Percentiles rank a stretch among this genome's conserved stretches.
Evolutionary conservation across 2,888 invertebrate species (phyloP).

Genomic region (Trichopria drosophilae): DNA sequence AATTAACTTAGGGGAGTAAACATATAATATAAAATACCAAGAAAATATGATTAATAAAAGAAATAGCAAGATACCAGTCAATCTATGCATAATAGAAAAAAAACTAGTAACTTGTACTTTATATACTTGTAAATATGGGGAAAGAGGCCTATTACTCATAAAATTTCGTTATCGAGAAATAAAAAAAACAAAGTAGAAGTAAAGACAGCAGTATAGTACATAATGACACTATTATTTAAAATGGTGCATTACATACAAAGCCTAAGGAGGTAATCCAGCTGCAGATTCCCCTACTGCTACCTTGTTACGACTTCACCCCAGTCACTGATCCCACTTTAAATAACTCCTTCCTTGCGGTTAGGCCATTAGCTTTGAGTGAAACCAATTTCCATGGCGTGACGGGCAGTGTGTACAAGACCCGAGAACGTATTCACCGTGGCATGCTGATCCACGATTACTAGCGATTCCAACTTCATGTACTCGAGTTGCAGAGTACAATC

Average conservation of each 20-base stretch:
- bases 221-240: constrained; percentile 21
- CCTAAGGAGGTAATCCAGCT: constrained; percentile 48
- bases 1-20: constrained; percentile 19
- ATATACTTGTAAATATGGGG: constrained; percentile 20
- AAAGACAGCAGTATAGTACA: constrained; percentile 23
- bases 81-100: constrained; percentile 19
- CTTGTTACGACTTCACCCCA: constrained; percentile 54
- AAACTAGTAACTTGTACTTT: constrained; percentile 21
- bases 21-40: constrained; percentile 20
- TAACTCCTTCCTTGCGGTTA: constrained; percentile 31
- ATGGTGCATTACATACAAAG: constrained; percentile 18
- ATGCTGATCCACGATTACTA: constrained; percentile 51
- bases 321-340: constrained; percentile 38
- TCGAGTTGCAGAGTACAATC: constrained; percentile 46
- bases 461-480: constrained; percentile 50
- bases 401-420: constrained; percentile 52
- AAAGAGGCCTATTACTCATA: constrained; percentile 21
- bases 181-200: constrained; percentile 21
- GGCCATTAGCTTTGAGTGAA: constrained; percentile 31
- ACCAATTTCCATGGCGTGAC: constrained; percentile 46
- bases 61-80: constrained; percentile 21
- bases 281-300: constrained; percentile 51
- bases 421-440: constrained; percentile 50
- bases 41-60: constrained; percentile 19
- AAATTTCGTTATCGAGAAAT: constrained; percentile 20